phyloP scores from a whole-genome alignment of 2,888 invertebrate species.

The Arrhopalites spinosus region DNA sequence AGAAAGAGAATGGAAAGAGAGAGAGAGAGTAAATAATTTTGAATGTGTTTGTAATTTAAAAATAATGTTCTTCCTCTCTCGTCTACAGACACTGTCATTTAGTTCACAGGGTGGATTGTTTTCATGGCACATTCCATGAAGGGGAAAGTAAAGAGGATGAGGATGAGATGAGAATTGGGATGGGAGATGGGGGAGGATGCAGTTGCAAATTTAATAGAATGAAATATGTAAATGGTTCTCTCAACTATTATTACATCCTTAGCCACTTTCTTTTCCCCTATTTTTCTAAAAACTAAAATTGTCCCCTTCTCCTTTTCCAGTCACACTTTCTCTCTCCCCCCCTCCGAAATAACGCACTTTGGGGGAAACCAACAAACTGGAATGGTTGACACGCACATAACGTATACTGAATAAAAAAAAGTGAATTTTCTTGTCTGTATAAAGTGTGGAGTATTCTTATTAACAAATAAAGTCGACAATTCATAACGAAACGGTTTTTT shows the following conservation, averaged over 20 bases:
- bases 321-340: not conserved
- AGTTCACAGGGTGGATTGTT: not conserved
- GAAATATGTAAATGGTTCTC: constrained; percentile 1
- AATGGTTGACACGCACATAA: not conserved
- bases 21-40: not conserved
- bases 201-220: constrained; percentile 3
- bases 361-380: not conserved
- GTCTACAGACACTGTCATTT: not conserved
- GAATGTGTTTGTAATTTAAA: not conserved
- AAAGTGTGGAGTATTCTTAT: too few species aligned
- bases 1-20: too few species aligned
- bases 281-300: not conserved
- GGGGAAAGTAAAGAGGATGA: too few species aligned
- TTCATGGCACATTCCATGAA: not conserved
- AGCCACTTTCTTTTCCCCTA: not conserved
- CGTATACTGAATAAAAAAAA: not conserved
- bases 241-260: constrained; percentile 4
- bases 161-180: too few species aligned
- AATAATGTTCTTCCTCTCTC: not conserved
- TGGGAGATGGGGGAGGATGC: not conserved
- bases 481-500: not conserved
- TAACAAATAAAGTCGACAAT: not conserved
- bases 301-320: not conserved
- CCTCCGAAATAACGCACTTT: too few species aligned
- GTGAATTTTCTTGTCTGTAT: too few species aligned